A percentile compares a stretch with the other conserved stretches of the same genome.
These are phyloP conservation scores for Chelidonichthys spinosus DNA, from an alignment of 2,797 vertebrate species.

Conservation along the genomic window DNA sequence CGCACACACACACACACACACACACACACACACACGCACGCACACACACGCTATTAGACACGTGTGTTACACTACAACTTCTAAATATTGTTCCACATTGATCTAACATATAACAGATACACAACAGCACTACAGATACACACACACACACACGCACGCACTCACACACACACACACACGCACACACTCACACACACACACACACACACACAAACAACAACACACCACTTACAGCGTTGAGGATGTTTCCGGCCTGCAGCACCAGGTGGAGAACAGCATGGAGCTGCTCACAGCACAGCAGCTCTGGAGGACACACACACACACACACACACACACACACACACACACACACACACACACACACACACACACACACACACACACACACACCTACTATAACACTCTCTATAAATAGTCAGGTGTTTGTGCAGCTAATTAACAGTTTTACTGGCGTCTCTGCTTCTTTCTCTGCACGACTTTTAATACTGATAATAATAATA, in stretches of 20 bases:
- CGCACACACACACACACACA: slow-evolving; percentile 14
- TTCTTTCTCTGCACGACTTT: no score
- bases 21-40: slow-evolving; percentile 9
- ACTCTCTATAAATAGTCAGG: no score
- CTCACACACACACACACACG: slow-evolving; percentile 17
- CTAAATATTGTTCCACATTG: no score
- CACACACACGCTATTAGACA: neutral
- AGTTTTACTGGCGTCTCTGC: no score
- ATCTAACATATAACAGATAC: no score
- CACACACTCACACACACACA: slow-evolving; percentile 11
- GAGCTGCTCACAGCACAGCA: slow-evolving; percentile 73
- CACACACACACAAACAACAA: neutral
- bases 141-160: slow-evolving; percentile 10
- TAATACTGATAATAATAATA: no score
- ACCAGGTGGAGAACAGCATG: slow-evolving; percentile 90
- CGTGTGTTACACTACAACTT: no score
- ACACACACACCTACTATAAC: no score
- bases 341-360: no score
- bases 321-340: neutral
- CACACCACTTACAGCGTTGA: slow-evolving; percentile 71
- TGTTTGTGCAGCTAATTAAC: no score
- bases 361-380: no score
- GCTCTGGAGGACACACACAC: slow-evolving; percentile 64
- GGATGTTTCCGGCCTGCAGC: slow-evolving; percentile 84
- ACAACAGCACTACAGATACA: slow-evolving; percentile 69